A percentile compares a stretch with the other conserved stretches of the same genome.
phyloP scores from a whole-genome alignment of 2,113 vertebrate genomes.

The Ovis aries region DNA sequence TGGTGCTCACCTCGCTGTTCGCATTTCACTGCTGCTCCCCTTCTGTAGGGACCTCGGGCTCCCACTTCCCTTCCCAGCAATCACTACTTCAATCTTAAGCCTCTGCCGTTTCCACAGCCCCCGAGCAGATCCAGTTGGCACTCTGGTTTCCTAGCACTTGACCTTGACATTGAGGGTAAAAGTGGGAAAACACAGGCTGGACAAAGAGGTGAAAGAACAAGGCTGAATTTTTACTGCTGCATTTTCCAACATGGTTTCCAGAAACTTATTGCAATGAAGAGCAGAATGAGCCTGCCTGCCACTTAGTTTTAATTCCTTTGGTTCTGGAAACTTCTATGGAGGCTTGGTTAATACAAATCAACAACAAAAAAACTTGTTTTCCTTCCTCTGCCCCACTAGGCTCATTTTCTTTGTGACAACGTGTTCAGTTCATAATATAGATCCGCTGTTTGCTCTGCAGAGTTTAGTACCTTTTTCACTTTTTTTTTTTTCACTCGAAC shows the following conservation, averaged over 20 bases:
- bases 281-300: not conserved
- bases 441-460: not conserved
- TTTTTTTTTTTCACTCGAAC: not conserved
- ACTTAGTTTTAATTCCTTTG: not conserved
- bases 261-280: not conserved
- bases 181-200: not conserved
- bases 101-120: not conserved
- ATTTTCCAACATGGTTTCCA: not conserved
- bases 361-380: not conserved
- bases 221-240: not conserved
- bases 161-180: not conserved
- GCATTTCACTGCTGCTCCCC: not conserved
- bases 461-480: not conserved
- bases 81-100: not conserved
- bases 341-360: not conserved
- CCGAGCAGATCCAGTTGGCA: not conserved
- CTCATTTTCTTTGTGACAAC: not conserved
- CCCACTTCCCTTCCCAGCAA: not conserved
- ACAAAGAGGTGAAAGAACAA: not conserved
- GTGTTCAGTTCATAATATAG: not conserved
- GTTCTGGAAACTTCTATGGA: not conserved
- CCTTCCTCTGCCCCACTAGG: not conserved
- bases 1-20: not conserved
- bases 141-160: not conserved
- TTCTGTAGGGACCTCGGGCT: not conserved